phyloP scores from a whole-genome alignment of 2,113 vertebrate genomes.

The Ivindomyrus marchei region DNA sequence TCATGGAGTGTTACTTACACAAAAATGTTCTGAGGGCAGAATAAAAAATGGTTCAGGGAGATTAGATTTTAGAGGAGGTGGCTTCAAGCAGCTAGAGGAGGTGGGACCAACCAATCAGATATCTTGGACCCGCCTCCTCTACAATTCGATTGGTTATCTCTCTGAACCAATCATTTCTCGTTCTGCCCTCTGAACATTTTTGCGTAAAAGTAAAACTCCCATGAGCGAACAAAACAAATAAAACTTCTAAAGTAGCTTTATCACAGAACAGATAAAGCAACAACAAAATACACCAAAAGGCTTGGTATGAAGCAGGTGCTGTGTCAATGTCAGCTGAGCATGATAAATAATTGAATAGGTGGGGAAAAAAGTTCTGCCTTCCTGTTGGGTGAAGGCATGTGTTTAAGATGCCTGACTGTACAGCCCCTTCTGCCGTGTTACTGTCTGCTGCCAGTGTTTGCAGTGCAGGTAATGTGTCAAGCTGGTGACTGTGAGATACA shows the following conservation, averaged over 20 bases:
- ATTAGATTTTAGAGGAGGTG: no score
- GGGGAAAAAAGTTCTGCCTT: background rate
- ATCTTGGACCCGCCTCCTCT: no score
- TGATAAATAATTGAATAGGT: background rate
- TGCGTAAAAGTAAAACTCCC: no score
- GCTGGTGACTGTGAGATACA: background rate
- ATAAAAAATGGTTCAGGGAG: no score
- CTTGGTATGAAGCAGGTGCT: background rate
- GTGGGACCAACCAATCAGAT: no score
- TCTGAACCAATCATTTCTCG: no score
- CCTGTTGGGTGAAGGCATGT: background rate
- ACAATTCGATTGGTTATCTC: no score
- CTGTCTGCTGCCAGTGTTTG: background rate
- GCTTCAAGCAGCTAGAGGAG: no score
- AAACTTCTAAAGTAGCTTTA: background rate
- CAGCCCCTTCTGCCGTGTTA: background rate
- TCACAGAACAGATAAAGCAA: background rate
- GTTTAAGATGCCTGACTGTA: background rate
- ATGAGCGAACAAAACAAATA: background rate
- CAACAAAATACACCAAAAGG: background rate
- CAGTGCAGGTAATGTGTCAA: background rate
- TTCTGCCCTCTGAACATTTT: no score
- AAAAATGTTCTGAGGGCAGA: no score
- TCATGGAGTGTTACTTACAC: no score
- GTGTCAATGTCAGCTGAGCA: background rate